Conservation (phyloP, 2,113 vertebrate species). For the Struthio camelus region DNA sequence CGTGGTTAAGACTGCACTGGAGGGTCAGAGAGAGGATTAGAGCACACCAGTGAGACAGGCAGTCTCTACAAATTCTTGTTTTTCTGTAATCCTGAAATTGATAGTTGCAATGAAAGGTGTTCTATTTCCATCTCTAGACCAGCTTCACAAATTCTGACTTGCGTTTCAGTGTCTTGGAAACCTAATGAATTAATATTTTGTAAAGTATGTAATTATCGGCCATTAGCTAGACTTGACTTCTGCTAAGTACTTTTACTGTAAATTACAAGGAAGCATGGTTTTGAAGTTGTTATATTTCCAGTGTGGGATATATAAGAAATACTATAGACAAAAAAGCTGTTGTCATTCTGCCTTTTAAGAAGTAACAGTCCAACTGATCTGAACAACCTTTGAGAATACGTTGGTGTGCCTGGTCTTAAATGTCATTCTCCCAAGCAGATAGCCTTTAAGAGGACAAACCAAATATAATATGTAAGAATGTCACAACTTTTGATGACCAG, state of each 20-base stretch:
- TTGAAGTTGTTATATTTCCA: neutral
- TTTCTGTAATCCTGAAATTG: neutral
- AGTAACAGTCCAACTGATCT: neutral
- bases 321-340: neutral
- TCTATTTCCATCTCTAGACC: neutral
- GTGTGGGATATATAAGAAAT: neutral
- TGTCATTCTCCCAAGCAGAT: neutral
- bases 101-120: neutral
- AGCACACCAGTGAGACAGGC: neutral
- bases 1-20: neutral
- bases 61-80: neutral
- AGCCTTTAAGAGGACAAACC: neutral
- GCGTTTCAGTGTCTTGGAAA: neutral
- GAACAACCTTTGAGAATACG: neutral
- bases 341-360: neutral
- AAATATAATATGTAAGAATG: neutral
- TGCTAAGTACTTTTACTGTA: neutral
- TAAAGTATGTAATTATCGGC: neutral
- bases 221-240: neutral
- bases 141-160: neutral
- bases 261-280: neutral
- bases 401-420: neutral
- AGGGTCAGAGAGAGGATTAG: neutral
- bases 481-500: neutral
- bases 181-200: neutral